Evolutionary conservation across 23 tunicate genomes (phyloP).

Genomic region (Halocynthia roretzi): DNA sequence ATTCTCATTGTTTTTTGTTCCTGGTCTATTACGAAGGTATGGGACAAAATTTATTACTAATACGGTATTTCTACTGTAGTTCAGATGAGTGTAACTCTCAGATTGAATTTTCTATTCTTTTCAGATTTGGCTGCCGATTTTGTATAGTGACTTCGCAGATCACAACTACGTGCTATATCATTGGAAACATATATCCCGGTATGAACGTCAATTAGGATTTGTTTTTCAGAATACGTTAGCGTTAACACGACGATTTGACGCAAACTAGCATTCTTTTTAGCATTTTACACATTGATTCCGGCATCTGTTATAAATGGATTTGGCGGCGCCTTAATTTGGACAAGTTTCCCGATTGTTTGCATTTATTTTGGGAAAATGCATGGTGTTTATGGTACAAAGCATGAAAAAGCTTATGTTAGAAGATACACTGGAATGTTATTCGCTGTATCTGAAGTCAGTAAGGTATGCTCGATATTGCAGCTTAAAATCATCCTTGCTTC

Average conservation of each 20-base stretch:
- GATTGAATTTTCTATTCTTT: neutral
- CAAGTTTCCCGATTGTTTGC: slow-evolving; percentile 27
- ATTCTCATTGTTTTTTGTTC: too few relatives aligned
- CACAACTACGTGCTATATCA: neutral
- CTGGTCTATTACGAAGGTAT: too few relatives aligned
- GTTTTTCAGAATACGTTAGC: neutral
- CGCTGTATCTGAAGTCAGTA: slow-evolving; percentile 29
- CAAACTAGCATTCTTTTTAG: slow-evolving; percentile 20
- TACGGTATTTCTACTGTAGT: too few relatives aligned
- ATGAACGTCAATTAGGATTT: neutral
- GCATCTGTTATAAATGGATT: slow-evolving; percentile 43
- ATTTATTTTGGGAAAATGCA: slow-evolving; percentile 41
- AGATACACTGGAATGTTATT: slow-evolving; percentile 36
- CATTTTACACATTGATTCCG: slow-evolving; percentile 38
- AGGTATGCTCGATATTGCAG: slow-evolving; percentile 9
- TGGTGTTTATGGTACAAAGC: slow-evolving; percentile 11
- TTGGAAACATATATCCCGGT: neutral
- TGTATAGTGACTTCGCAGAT: neutral
- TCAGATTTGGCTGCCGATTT: neutral
- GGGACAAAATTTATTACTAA: too few relatives aligned
- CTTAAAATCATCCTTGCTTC: too few relatives aligned
- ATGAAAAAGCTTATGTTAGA: neutral
- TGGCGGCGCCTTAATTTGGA: slow-evolving; percentile 56
- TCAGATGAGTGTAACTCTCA: too few relatives aligned
- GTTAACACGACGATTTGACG: neutral